phyloP scores from a whole-genome alignment of 2,888 invertebrate species.

The Acleris literana region DNA sequence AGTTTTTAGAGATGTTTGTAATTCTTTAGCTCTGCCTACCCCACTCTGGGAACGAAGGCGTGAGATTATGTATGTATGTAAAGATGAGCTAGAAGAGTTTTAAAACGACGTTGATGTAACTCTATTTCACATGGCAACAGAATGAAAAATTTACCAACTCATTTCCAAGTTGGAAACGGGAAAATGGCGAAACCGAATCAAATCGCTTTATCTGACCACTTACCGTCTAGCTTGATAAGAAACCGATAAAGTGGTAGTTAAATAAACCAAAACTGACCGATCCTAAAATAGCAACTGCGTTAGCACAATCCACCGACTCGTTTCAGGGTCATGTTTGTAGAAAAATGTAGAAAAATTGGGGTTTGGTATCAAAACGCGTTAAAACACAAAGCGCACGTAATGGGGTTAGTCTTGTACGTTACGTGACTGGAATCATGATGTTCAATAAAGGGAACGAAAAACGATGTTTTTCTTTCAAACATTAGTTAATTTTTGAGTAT shows the following conservation, averaged over 20 bases:
- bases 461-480: no score
- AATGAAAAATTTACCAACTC: not conserved
- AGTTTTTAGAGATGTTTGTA: no score
- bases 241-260: conserved; percentile 18
- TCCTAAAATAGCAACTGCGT: conserved; percentile 27
- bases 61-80: no score
- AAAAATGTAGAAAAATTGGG: no score
- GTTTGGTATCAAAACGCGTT: no score
- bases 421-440: conserved; percentile 23
- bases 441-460: conserved; percentile 5
- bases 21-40: no score
- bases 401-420: conserved; percentile 8
- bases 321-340: no score
- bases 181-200: conserved; percentile 9
- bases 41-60: no score
- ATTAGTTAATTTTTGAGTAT: no score
- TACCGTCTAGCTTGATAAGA: conserved; percentile 26
- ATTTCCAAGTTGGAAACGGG: not conserved
- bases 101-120: not conserved
- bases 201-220: conserved; percentile 26
- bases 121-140: not conserved
- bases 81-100: not conserved
- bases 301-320: not conserved
- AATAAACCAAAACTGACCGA: conserved; percentile 23
- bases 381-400: conserved; percentile 28